A percentile compares a stretch with the other conserved stretches of the same genome.
phyloP scores from a whole-genome alignment of 1,140 invertebrate genomes.

The Magallana angulata region DNA sequence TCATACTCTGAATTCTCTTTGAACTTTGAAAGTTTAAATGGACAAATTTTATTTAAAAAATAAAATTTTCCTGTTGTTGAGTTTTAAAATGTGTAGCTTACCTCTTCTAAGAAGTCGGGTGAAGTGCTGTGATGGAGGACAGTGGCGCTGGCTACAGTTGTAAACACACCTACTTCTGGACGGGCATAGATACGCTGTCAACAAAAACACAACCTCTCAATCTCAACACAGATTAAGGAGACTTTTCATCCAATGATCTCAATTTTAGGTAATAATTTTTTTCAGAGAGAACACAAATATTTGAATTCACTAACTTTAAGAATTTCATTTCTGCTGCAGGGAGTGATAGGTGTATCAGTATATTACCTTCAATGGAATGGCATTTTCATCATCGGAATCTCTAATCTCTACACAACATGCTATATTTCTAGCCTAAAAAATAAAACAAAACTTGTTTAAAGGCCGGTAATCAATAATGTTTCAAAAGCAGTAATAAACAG shows the following conservation, averaged over 20 bases:
- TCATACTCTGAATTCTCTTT: no score
- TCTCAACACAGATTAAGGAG: neutral
- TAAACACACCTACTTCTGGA: conserved; percentile 84
- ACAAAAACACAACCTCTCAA: neutral
- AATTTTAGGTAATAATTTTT: no score
- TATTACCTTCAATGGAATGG: conserved; percentile 85
- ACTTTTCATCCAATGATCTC: no score
- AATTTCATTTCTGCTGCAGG: no score
- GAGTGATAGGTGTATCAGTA: no score
- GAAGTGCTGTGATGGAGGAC: conserved; percentile 83
- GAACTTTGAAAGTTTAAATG: no score
- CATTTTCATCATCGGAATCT: conserved; percentile 87
- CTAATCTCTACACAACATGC: conserved; percentile 91
- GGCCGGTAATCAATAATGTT: neutral
- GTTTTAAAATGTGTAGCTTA: conserved; percentile 82
- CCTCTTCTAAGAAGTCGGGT: conserved; percentile 82
- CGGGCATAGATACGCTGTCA: conserved; percentile 88
- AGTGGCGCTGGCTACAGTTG: conserved; percentile 83
- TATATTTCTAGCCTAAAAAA: conserved; percentile 90
- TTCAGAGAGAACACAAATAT: no score
- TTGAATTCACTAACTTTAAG: no score
- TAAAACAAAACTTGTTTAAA: neutral
- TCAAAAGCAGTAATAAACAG: no score
- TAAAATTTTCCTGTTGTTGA: no score
- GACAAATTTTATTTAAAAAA: no score